Evolutionary conservation across 1,140 invertebrate species (phyloP), one percentile per base, ranked within the genome.

Genomic region (Procambarus clarkii): DNA sequence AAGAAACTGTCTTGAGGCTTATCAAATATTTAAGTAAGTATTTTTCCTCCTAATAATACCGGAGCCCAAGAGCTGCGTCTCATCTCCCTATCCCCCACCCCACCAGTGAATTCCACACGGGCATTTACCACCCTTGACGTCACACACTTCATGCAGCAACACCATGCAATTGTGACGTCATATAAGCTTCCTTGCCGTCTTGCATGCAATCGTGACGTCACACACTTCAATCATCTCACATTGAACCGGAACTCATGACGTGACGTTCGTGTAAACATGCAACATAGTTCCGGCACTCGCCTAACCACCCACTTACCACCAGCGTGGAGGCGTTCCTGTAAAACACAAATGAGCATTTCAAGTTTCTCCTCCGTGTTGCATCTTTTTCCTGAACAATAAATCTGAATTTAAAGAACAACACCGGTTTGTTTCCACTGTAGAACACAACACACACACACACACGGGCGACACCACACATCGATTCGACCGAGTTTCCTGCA

Each of bases 171-270:
- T 9, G 50, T 54, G 50, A 54, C 50, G 50, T 13, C 50, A 54
- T 13, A 54, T 5, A 3, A 4, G 54, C 13, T 58, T 58, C 54
- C 7, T 15, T 64, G 46, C 50, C 3, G 13, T 50, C 21, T 54
- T 48, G 7, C 46, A 48, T 58, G 15, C 46, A 44, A 71, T 18
- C n/a, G 74, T 86, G 84, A 86, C 84, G 84, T 86, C 84, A 86
- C 74, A 18, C 15, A 34, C 74, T 78, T 58, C 84, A 60, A 24
- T 46, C 83, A 11, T 69, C 21, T 69, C 64, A 74, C 24, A 74
- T 34, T 8, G 15, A 8, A 4, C 69, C n/a, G 24, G 69, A 77
- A 9, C 76, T 58, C 81, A 7, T 83, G 81, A 83, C 58, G 76
- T 78, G 71, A 86, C 76, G 45, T 64, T 71, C 45, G 69, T 69